Evolutionary conservation across 2,113 vertebrate genomes (phyloP).

Genomic region (Gadus macrocephalus): DNA sequence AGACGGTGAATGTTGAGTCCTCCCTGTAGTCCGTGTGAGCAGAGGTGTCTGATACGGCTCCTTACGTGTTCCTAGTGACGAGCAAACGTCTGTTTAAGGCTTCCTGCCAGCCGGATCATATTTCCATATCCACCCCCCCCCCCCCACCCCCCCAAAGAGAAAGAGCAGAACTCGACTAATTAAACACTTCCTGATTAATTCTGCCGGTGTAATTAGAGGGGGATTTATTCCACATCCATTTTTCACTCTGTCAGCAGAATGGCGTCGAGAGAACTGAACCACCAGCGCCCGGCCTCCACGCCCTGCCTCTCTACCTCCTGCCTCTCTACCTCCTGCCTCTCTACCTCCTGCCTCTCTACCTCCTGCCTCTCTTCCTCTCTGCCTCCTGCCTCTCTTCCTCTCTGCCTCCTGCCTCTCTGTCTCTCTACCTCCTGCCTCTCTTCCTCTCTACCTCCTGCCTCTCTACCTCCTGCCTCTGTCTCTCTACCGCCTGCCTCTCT

Average conservation of each 20-base stretch:
- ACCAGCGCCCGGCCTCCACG: conserved; percentile 10
- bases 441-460: neutral
- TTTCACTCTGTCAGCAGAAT: conserved; percentile 65
- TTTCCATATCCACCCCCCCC: conserved; percentile 61
- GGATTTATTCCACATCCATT: conserved; percentile 69
- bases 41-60: conserved; percentile 5
- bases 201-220: conserved; percentile 64
- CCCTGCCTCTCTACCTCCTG: neutral
- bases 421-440: neutral
- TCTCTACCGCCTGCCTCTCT: too few relatives aligned
- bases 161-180: conserved; percentile 58
- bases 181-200: conserved; percentile 68
- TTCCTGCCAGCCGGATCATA: conserved; percentile 41
- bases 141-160: conserved; percentile 44
- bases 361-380: too few relatives aligned
- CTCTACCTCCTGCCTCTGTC: neutral
- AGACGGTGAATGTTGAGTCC: too few relatives aligned
- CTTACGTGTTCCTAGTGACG: conserved; percentile 22
- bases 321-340: too few relatives aligned
- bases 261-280: conserved; percentile 38
- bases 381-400: too few relatives aligned
- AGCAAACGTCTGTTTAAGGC: conserved; percentile 50
- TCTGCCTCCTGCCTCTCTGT: too few relatives aligned
- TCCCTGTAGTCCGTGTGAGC: too few relatives aligned
- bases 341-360: too few relatives aligned